Evolutionary conservation across 2,888 invertebrate genomes (phyloP).

Genomic region (Tipula unca): DNA sequence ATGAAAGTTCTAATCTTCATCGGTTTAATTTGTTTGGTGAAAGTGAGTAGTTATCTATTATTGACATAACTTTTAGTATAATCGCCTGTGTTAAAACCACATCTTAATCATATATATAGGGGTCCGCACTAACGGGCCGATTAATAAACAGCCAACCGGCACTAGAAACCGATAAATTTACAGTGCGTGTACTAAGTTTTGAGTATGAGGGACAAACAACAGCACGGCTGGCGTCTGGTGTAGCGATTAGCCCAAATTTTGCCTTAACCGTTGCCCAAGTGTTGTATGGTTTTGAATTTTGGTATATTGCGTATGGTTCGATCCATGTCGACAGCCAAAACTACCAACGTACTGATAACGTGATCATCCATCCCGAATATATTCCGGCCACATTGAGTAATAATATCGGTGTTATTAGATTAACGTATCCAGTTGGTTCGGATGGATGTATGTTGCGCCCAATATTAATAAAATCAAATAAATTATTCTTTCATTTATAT

Average conservation of each 20-base stretch:
- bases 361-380: background rate
- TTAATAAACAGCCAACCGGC: background rate
- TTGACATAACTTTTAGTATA: background rate
- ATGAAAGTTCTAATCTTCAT: background rate
- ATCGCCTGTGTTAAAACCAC: background rate
- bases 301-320: background rate
- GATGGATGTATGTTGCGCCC: background rate
- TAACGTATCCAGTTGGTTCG: background rate
- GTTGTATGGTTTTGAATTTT: background rate
- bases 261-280: background rate
- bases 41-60: background rate
- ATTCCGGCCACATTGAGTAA: background rate
- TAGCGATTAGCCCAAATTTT: background rate
- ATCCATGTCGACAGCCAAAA: background rate
- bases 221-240: background rate
- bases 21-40: background rate
- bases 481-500: background rate
- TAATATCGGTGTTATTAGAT: background rate
- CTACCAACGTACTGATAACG: background rate
- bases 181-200: background rate
- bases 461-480: background rate
- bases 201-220: background rate
- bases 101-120: background rate
- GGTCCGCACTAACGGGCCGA: background rate
- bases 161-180: background rate